These are phyloP conservation scores for Patiria pectinifera DNA, from an alignment of 53 echinoderm and acorn worm genomes.

Conservation along the genomic window DNA sequence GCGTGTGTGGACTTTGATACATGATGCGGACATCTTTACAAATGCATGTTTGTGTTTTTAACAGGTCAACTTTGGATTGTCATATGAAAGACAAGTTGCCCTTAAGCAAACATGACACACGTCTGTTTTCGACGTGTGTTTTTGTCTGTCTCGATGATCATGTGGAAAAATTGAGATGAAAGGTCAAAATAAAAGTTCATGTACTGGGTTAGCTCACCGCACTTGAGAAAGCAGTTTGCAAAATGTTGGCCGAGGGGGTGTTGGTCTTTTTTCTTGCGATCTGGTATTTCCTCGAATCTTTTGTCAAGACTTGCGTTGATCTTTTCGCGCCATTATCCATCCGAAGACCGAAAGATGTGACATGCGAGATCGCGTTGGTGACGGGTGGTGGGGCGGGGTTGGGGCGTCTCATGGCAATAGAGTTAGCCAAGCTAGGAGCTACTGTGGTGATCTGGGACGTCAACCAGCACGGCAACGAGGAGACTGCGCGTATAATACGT, in stretches of 20 bases:
- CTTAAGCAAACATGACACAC: background rate
- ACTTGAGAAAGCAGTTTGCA: background rate
- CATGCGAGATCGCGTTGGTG: conserved; percentile 76
- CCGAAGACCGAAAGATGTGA: conserved; percentile 72
- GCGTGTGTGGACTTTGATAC: conserved; percentile 1
- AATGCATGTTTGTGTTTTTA: background rate
- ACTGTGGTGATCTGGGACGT: conserved; percentile 85
- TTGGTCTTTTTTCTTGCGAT: background rate
- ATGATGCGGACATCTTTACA: background rate
- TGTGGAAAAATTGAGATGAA: background rate
- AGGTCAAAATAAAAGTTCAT: background rate
- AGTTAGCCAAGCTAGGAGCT: conserved; percentile 64
- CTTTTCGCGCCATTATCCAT: conserved; percentile 7
- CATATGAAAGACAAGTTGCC: background rate
- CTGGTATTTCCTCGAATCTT: conserved; percentile 23
- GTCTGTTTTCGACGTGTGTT: background rate
- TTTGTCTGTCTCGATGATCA: background rate
- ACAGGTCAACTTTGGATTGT: background rate
- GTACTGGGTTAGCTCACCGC: background rate
- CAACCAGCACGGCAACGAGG: conserved; percentile 72
- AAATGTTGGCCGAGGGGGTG: background rate
- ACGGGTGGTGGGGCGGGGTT: conserved; percentile 81
- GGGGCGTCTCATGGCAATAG: conserved; percentile 70
- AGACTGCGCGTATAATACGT: conserved; percentile 72
- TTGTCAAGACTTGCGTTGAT: conserved; percentile 17